phyloP scores from a whole-genome alignment of 1,140 invertebrate genomes.

The Homalodisca vitripennis region DNA sequence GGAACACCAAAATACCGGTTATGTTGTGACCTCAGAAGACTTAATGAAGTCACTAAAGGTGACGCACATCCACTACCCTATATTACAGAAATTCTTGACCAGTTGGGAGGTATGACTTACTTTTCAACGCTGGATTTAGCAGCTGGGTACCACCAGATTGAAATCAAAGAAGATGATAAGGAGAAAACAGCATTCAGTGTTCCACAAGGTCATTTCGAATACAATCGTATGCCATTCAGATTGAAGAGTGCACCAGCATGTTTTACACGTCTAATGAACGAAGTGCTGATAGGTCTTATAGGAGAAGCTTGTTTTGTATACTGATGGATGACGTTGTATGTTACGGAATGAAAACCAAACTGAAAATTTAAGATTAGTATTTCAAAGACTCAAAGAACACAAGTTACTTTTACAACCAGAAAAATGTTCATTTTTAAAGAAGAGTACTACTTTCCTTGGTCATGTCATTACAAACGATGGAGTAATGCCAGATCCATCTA shows the following conservation, averaged over 20 bases:
- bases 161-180: background rate
- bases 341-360: background rate
- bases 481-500: background rate
- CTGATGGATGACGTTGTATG: background rate
- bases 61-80: slow-evolving; percentile 53
- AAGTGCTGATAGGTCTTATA: background rate
- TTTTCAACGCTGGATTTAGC: background rate
- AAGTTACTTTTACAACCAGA: background rate
- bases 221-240: background rate
- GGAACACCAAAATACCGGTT: slow-evolving; percentile 33
- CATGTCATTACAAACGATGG: background rate
- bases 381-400: background rate
- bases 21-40: slow-evolving; percentile 36
- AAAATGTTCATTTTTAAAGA: background rate
- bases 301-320: background rate
- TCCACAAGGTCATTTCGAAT: background rate
- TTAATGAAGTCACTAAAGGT: slow-evolving; percentile 38
- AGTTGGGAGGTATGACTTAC: slow-evolving; percentile 40
- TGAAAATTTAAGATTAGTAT: slow-evolving; percentile 8
- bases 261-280: background rate
- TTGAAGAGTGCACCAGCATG: background rate
- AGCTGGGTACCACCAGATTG: background rate
- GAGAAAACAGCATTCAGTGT: background rate
- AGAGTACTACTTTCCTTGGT: background rate
- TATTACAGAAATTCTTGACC: slow-evolving; percentile 51